These are phyloP conservation scores for Pelecanoides urinatrix DNA, from an alignment of 2,113 vertebrate species.

Conservation along the genomic window DNA sequence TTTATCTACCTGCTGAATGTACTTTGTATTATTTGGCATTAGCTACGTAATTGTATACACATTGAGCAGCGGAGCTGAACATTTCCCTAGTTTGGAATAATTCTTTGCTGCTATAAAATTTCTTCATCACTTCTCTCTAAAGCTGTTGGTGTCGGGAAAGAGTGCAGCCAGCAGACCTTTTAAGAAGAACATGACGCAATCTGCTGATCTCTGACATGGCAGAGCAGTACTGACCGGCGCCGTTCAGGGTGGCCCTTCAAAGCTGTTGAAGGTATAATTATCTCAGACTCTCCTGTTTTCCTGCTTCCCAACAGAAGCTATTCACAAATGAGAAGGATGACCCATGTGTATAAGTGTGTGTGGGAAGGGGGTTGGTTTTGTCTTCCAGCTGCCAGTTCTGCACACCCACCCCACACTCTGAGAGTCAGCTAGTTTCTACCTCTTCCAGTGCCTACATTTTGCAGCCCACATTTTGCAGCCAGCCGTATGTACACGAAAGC, in stretches of 20 bases:
- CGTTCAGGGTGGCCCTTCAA: neutral
- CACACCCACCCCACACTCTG: fast-evolving
- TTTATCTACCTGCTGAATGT: neutral
- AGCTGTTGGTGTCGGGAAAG: fast-evolving
- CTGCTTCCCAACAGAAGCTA: neutral
- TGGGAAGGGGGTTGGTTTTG: neutral
- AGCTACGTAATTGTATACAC: neutral
- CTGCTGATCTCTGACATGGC: neutral
- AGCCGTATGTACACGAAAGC: neutral
- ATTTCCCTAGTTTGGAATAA: neutral
- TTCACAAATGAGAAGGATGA: neutral
- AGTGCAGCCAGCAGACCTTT: neutral
- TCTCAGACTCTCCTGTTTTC: neutral
- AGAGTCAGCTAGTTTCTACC: neutral
- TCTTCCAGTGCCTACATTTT: neutral
- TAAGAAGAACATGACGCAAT: neutral
- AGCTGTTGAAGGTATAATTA: neutral
- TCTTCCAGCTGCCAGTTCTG: neutral
- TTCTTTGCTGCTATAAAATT: neutral
- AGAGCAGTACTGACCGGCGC: neutral
- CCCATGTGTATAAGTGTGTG: no score
- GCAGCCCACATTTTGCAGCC: neutral
- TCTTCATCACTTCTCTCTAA: neutral
- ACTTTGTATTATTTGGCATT: neutral
- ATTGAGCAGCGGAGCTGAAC: neutral